Evolutionary conservation across 1,140 invertebrate genomes (phyloP), one percentile per base, ranked within the genome.

Genomic region (Trachelipus rathkii): DNA sequence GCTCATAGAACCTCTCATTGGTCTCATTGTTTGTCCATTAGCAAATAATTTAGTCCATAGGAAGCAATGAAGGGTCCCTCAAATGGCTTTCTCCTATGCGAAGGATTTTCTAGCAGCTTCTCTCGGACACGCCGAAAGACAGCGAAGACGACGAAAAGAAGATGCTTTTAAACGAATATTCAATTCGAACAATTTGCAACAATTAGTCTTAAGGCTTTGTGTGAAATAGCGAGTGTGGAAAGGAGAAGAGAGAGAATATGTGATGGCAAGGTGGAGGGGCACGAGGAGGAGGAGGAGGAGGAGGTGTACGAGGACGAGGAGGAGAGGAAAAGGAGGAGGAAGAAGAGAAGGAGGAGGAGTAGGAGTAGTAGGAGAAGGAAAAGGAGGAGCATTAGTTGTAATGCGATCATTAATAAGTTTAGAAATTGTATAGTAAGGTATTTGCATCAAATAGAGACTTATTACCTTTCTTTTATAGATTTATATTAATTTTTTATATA

Each of bases 1-100:
- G 50, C 50, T 60, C 50, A 60, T 60, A 60, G 50, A 60, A 60
- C 11, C 50, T 60, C 50, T 60, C 50, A 60, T 60, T 60, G 50
- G 50, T 60, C 50, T 60, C 50, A 60, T 60, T 60, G 50, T 60
- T 60, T 60, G 50, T 13, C 50, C 50, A 60, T 60, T 60, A 60
- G 50, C 50, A 60, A 60, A 60, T 60, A 60, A 60, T 60, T 60
- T 60, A 60, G 50, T 60, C 50, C 50, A 60, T 60, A 60, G 50
- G 50, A 60, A 60, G 50, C 50, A 19, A 60, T 60, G 50, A 60
- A 60, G 50, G 50, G 50, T 60, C 33, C 33, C 50, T 60, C 11
- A 60, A 60, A 60, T 60, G 19, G 50, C 33, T 6, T 3, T 33
- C 33, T 33, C 50, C 50, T 60, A 13, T 60, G 50, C 19, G 11